Percentiles rank a stretch among this genome's conserved stretches.
These are phyloP conservation scores for Ceyx margarethae DNA, from an alignment of 2,113 vertebrate species.

Conservation along the genomic window DNA sequence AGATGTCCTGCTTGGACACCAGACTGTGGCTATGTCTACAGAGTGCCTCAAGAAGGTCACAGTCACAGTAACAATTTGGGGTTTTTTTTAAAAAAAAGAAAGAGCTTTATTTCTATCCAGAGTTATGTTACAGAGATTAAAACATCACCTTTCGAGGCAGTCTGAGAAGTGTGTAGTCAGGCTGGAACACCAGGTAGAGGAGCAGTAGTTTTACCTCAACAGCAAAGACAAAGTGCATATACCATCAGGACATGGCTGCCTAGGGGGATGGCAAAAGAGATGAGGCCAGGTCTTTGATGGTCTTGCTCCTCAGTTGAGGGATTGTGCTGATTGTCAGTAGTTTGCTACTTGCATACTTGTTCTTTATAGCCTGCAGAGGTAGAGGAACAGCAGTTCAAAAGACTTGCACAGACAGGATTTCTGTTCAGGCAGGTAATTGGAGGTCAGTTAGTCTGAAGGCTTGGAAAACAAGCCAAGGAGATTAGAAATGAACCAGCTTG, in stretches of 20 bases:
- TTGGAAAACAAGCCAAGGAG: not conserved
- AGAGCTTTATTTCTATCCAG: constrained; percentile 44
- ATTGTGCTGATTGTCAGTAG: constrained; percentile 86
- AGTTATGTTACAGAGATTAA: constrained; percentile 3
- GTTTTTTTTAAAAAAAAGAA: not conserved
- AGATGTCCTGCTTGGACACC: not conserved
- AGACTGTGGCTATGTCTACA: rapidly evolving
- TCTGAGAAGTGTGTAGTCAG: not conserved
- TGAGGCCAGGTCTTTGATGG: constrained; percentile 78
- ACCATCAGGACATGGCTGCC: not conserved
- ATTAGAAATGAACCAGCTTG: not conserved
- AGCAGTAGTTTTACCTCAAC: not conserved
- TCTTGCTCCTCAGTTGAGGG: constrained; percentile 77
- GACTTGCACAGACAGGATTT: not conserved
- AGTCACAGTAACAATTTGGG: not conserved
- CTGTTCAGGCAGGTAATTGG: not conserved
- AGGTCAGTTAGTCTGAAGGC: not conserved
- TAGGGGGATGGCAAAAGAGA: constrained; percentile 53
- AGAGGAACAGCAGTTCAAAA: not conserved
- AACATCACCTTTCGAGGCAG: not conserved
- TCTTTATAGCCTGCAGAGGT: constrained; percentile 82
- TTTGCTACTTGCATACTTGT: constrained; percentile 86
- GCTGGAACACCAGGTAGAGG: constrained; percentile 38
- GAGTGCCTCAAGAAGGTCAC: not conserved
- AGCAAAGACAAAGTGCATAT: constrained; percentile 9